Conservation (phyloP, 2,797 vertebrate species). For the Ptychadena robeensis region DNA sequence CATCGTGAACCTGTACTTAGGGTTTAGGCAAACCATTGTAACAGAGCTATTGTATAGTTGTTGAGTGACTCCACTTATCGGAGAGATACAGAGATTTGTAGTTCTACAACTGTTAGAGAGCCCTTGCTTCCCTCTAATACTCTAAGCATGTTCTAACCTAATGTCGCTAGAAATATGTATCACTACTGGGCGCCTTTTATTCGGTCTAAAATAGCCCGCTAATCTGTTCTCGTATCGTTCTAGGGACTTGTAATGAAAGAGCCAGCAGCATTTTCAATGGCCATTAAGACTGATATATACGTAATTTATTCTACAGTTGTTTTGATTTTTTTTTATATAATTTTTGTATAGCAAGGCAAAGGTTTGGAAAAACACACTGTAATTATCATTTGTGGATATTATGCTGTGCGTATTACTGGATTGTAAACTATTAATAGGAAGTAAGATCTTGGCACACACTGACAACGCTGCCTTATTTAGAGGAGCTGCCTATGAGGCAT, state of each 20-base stretch:
- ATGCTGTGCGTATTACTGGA: constrained; percentile 43
- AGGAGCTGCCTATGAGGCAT: constrained; percentile 25
- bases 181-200: constrained; percentile 24
- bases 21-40: neutral
- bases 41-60: neutral
- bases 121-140: neutral
- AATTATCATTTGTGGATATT: constrained; percentile 51
- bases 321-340: constrained; percentile 15
- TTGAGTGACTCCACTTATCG: neutral
- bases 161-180: constrained; percentile 34
- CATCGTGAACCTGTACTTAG: neutral
- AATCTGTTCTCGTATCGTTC: constrained; percentile 8
- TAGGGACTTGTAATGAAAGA: constrained; percentile 25
- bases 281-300: constrained; percentile 34
- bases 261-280: constrained; percentile 31
- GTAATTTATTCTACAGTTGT: constrained; percentile 32
- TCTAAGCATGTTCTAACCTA: constrained; percentile 17
- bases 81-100: neutral
- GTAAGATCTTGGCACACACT: constrained; percentile 45
- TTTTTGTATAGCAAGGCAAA: constrained; percentile 26
- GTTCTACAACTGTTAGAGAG: neutral
- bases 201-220: constrained; percentile 26
- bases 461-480: constrained; percentile 21
- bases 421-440: constrained; percentile 50
- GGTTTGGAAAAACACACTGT: constrained; percentile 44